phyloP scores from a whole-genome alignment of 2,113 vertebrate species.

The Catharus fuscescens region DNA sequence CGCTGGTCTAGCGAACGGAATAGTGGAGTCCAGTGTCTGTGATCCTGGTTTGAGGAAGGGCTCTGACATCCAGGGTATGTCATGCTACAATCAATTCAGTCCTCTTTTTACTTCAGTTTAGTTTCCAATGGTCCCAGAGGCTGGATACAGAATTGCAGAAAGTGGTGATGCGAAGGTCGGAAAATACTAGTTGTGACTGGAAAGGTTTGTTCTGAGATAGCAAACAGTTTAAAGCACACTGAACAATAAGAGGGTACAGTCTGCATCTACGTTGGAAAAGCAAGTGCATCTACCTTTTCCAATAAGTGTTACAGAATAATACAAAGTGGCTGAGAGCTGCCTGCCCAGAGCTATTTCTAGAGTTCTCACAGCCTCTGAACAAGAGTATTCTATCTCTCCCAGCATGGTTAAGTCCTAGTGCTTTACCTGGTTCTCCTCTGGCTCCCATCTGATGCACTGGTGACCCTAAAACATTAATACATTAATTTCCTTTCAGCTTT shows the following conservation, averaged over 20 bases:
- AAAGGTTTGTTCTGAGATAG: neutral
- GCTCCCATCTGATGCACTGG: too few relatives aligned
- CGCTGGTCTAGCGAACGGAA: neutral
- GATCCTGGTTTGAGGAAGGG: neutral
- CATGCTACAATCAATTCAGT: neutral
- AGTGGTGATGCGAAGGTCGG: slow-evolving; percentile 2
- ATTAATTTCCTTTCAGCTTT: neutral
- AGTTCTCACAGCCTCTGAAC: neutral
- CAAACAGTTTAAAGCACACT: neutral
- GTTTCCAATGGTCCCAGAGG: neutral
- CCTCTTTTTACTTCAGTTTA: neutral
- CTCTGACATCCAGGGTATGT: neutral
- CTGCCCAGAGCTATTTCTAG: neutral
- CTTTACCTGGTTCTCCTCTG: neutral
- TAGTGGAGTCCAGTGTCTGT: neutral
- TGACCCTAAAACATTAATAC: neutral
- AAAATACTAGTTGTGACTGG: slow-evolving; percentile 13
- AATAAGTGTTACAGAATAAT: neutral
- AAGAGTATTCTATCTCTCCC: neutral
- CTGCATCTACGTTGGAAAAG: neutral
- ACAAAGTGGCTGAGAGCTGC: neutral
- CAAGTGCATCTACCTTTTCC: neutral
- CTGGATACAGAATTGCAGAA: neutral
- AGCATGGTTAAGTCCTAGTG: neutral
- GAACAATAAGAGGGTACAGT: neutral